Conservation (phyloP, 2,113 vertebrate species). For the Brachyhypopomus gauderio region DNA sequence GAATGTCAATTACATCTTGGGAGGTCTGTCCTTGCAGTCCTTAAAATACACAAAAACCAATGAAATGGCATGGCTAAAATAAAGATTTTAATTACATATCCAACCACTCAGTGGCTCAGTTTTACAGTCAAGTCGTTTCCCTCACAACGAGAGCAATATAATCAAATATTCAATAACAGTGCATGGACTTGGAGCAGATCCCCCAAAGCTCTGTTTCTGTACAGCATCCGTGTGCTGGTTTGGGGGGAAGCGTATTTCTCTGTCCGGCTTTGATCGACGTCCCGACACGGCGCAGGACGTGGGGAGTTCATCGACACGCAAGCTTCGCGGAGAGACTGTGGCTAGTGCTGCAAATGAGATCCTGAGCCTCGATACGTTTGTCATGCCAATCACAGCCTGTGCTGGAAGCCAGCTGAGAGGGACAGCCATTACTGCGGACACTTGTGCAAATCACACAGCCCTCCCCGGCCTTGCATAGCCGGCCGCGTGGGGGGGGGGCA, state of each 20-base stretch:
- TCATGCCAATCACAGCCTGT: constrained; percentile 63
- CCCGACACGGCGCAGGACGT: constrained; percentile 13
- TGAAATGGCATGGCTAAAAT: constrained; percentile 55
- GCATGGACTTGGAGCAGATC: constrained; percentile 56
- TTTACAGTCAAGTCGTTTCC: constrained; percentile 41
- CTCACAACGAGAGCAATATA: constrained; percentile 44
- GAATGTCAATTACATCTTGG: constrained; percentile 63
- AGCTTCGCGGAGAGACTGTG: constrained; percentile 41
- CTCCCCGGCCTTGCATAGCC: constrained; percentile 46
- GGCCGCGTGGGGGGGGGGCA: constrained; percentile 11
- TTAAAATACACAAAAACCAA: constrained; percentile 35
- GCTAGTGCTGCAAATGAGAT: constrained; percentile 59
- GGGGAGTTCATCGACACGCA: constrained; percentile 27
- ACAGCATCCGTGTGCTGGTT: not conserved
- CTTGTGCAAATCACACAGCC: constrained; percentile 59
- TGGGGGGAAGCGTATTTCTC: constrained; percentile 32
- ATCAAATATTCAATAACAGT: constrained; percentile 54
- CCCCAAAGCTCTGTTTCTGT: constrained; percentile 46
- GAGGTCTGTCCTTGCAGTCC: constrained; percentile 42
- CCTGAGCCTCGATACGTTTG: constrained; percentile 61
- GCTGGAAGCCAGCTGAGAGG: constrained; percentile 52
- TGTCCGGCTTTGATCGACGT: constrained; percentile 35
- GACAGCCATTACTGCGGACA: constrained; percentile 58
- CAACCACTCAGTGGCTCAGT: constrained; percentile 43
- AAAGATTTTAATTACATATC: constrained; percentile 56